Evolutionary conservation across 2,113 vertebrate species (phyloP).

Genomic region (Ctenomys sociabilis): DNA sequence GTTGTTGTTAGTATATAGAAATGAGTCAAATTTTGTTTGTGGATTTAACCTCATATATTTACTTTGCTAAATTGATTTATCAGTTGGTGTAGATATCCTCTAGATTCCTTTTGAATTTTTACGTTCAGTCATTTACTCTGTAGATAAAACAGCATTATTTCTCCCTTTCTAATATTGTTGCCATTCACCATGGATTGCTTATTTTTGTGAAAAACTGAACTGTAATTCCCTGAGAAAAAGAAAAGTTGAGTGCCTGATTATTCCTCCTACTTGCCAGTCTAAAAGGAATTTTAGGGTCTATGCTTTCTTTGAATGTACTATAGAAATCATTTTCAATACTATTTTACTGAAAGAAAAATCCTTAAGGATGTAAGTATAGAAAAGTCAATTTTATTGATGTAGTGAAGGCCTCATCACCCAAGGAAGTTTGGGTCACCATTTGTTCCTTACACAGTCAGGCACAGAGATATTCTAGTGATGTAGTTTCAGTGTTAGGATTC

Average conservation of each 20-base stretch:
- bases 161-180: conserved; percentile 22
- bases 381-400: neutral
- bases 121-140: neutral
- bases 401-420: neutral
- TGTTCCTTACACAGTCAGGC: neutral
- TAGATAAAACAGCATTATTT: neutral
- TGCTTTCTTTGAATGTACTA: neutral
- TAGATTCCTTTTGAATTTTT: neutral
- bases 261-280: neutral
- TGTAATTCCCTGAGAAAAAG: neutral
- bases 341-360: conserved; percentile 20
- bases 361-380: neutral
- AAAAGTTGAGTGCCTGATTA: neutral
- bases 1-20: neutral
- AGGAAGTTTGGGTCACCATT: neutral
- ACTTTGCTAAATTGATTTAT: conserved; percentile 16
- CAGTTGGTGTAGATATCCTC: neutral
- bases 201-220: conserved; percentile 22
- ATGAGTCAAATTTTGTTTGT: neutral
- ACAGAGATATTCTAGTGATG: neutral
- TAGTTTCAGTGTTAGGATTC: conserved; percentile 9
- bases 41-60: conserved; percentile 12
- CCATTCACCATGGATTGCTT: neutral
- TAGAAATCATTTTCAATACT: neutral
- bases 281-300: neutral